phyloP scores from a whole-genome alignment of 2,113 vertebrate species.

The Ellobius talpinus region DNA sequence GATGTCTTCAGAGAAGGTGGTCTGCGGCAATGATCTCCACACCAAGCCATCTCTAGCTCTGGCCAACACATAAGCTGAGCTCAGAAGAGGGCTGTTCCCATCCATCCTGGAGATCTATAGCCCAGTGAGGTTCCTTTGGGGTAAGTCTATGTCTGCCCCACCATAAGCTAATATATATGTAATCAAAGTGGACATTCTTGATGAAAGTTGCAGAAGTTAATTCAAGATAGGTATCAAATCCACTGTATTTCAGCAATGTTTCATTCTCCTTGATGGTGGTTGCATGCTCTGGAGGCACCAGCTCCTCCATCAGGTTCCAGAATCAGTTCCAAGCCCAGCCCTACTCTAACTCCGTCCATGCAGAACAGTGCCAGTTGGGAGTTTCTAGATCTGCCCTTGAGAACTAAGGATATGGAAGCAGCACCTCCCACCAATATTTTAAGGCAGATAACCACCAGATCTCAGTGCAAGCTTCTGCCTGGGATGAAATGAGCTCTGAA shows the following conservation, averaged over 20 bases:
- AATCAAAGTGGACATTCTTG: not conserved
- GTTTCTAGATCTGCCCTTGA: not conserved
- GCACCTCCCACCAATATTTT: not conserved
- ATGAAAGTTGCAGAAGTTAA: not conserved
- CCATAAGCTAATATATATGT: not conserved
- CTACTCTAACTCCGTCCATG: not conserved
- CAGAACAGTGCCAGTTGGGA: not conserved
- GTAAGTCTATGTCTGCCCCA: not conserved
- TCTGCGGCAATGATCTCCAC: not conserved
- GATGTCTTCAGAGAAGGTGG: not conserved
- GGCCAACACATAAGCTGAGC: rapidly evolving
- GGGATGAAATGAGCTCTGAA: not conserved
- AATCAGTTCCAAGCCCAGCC: not conserved
- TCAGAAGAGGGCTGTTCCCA: not conserved
- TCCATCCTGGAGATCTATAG: no score
- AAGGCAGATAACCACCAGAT: not conserved
- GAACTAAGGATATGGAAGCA: not conserved
- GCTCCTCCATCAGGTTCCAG: not conserved
- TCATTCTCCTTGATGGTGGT: not conserved
- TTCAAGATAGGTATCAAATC: not conserved
- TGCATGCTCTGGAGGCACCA: not conserved
- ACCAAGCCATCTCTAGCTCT: not conserved
- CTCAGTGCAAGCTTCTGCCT: not conserved
- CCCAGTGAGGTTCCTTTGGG: not conserved
- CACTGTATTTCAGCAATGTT: not conserved